Evolutionary conservation across 2,113 vertebrate genomes (phyloP).

Genomic region (Gallinago undulata): DNA sequence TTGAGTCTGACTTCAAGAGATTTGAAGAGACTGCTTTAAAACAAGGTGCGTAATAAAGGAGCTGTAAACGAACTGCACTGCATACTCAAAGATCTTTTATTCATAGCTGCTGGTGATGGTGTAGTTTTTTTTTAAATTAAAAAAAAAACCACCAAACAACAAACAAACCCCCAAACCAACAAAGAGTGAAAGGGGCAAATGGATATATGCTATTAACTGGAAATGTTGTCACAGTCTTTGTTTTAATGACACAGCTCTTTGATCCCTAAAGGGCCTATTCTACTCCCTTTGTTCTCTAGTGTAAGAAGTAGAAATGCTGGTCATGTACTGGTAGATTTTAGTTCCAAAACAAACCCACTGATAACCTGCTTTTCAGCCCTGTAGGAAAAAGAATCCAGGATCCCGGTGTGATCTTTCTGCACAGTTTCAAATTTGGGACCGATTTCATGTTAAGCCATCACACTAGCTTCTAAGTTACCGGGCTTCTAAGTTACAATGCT

Average conservation of each 20-base stretch:
- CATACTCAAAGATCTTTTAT: neutral
- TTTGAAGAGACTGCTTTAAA: neutral
- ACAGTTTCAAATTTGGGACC: neutral
- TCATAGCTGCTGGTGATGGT: neutral
- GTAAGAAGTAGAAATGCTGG: neutral
- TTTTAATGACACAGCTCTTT: neutral
- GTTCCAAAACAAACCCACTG: neutral
- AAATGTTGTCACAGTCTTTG: neutral
- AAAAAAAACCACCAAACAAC: neutral
- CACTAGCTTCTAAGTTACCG: neutral
- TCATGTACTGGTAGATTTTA: neutral
- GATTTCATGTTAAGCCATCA: neutral
- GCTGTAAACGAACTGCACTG: neutral
- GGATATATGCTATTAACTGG: neutral
- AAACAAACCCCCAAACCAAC: neutral
- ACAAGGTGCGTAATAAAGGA: neutral
- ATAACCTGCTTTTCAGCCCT: neutral
- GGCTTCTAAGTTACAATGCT: neutral
- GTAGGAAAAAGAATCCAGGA: too few relatives aligned
- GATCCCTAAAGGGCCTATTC: neutral
- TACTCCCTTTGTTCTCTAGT: neutral
- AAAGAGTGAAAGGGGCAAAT: accelerated
- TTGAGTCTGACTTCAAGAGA: neutral
- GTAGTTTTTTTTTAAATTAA: neutral
- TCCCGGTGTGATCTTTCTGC: neutral